These are phyloP conservation scores for Chironomus riparius DNA, from an alignment of 2,888 invertebrate genomes.

Conservation along the genomic window DNA sequence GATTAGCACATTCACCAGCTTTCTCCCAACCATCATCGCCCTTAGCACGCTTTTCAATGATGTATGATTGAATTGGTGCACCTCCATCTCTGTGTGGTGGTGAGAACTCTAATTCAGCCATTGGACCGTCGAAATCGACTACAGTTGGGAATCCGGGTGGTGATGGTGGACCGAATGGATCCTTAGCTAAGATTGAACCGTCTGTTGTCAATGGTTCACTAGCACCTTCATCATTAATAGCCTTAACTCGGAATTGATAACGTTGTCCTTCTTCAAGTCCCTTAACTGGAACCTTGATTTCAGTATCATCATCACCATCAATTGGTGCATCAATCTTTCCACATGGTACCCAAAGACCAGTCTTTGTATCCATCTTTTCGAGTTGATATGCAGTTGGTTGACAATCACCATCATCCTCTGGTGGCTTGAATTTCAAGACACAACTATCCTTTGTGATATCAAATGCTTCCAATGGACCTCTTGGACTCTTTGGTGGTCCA, in stretches of 20 bases:
- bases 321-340: slow-evolving; percentile 61
- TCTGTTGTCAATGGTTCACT: slow-evolving; percentile 92
- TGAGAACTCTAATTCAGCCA: slow-evolving; percentile 85
- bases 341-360: slow-evolving; percentile 83
- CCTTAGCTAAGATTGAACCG: slow-evolving; percentile 84
- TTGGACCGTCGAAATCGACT: slow-evolving; percentile 83
- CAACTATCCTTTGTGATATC: slow-evolving; percentile 92
- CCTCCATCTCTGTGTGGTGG: slow-evolving; percentile 83
- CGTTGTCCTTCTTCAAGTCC: slow-evolving; percentile 91
- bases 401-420: slow-evolving; percentile 90
- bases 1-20: slow-evolving; percentile 75
- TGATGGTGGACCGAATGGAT: slow-evolving; percentile 87
- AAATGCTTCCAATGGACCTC: slow-evolving; percentile 83
- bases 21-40: slow-evolving; percentile 76
- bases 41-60: slow-evolving; percentile 87
- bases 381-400: slow-evolving; percentile 84
- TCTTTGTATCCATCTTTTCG: slow-evolving; percentile 87
- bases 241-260: slow-evolving; percentile 96
- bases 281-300: slow-evolving; percentile 62
- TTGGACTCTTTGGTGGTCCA: slow-evolving; percentile 53
- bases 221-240: slow-evolving; percentile 93
- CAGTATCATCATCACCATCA: slow-evolving; percentile 62
- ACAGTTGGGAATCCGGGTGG: slow-evolving; percentile 87
- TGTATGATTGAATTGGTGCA: slow-evolving; percentile 86
- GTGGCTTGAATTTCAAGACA: slow-evolving; percentile 87